Percentiles rank a stretch among this genome's conserved stretches.
phyloP scores from a whole-genome alignment of 2,888 invertebrate species.

The Orthonevra nobilis region DNA sequence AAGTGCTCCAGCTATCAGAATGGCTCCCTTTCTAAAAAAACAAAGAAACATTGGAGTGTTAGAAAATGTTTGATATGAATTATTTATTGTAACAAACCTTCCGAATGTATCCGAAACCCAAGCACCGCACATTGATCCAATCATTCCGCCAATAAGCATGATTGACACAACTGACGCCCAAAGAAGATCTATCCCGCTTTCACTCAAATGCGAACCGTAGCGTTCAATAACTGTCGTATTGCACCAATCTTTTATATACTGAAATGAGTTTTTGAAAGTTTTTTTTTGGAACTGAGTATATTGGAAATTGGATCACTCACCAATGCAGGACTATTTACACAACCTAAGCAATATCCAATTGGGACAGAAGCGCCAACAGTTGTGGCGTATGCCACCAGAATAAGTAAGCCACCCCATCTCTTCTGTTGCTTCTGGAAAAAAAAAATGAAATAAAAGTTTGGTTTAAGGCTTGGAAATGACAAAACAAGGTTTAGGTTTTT shows the following conservation, averaged over 20 bases:
- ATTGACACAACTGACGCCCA: conserved; percentile 93
- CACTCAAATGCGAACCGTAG: conserved; percentile 81
- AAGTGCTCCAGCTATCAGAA: conserved; percentile 85
- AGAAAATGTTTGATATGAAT: background rate
- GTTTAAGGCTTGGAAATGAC: too few species aligned
- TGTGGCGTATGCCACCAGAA: conserved; percentile 85
- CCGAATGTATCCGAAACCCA: conserved; percentile 87
- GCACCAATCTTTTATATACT: conserved; percentile 86
- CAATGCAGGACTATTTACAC: conserved; percentile 89
- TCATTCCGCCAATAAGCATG: conserved; percentile 92
- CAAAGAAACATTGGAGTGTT: background rate
- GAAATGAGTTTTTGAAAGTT: background rate
- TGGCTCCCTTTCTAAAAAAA: conserved; percentile 81
- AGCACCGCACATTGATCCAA: conserved; percentile 90
- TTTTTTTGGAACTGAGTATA: background rate
- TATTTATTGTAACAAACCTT: conserved; percentile 78
- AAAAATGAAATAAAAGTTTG: background rate
- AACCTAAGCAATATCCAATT: conserved; percentile 91
- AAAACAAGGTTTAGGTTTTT: too few species aligned
- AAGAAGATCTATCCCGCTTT: conserved; percentile 83
- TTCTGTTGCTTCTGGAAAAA: conserved; percentile 54
- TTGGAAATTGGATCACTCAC: conserved; percentile 83
- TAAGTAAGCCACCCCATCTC: conserved; percentile 80
- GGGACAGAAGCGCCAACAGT: conserved; percentile 89
- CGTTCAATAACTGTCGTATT: conserved; percentile 84